A percentile compares a stretch with the other conserved stretches of the same genome.
phyloP scores from a whole-genome alignment of 1,140 invertebrate species.

The Oppia nitens region DNA sequence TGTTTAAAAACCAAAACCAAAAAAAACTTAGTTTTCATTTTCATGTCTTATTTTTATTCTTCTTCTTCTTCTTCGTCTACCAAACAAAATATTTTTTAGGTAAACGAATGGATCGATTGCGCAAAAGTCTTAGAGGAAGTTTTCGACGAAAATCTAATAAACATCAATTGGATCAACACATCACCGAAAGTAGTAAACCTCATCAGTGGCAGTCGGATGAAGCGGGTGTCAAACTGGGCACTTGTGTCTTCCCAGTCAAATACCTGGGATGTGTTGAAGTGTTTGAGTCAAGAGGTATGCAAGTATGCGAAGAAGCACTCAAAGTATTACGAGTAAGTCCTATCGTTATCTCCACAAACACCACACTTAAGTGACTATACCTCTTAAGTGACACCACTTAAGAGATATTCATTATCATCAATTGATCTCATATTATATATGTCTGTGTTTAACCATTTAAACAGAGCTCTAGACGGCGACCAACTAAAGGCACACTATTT shows the following conservation, averaged over 20 bases:
- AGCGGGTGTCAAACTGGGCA: constrained; percentile 76
- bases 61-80: too few species aligned
- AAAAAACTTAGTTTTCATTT: too few species aligned
- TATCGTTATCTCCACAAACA: neutral
- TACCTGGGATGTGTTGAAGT: constrained; percentile 98
- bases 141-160: constrained; percentile 57
- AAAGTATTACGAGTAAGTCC: constrained; percentile 68
- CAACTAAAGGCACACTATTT: constrained; percentile 74
- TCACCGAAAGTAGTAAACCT: constrained; percentile 79
- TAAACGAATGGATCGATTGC: constrained; percentile 86
- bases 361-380: too few species aligned
- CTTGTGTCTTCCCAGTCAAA: constrained; percentile 93
- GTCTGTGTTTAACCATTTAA: constrained; percentile 21
- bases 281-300: constrained; percentile 96
- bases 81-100: too few species aligned
- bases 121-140: constrained; percentile 77
- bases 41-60: too few species aligned
- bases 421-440: too few species aligned
- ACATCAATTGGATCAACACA: constrained; percentile 33
- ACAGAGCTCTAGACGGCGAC: constrained; percentile 67
- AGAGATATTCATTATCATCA: too few species aligned
- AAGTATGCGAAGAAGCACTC: constrained; percentile 95
- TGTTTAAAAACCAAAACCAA: too few species aligned
- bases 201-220: constrained; percentile 98
- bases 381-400: too few species aligned